phyloP scores from a whole-genome alignment of 2,888 invertebrate genomes.

The Phoronis australis region DNA sequence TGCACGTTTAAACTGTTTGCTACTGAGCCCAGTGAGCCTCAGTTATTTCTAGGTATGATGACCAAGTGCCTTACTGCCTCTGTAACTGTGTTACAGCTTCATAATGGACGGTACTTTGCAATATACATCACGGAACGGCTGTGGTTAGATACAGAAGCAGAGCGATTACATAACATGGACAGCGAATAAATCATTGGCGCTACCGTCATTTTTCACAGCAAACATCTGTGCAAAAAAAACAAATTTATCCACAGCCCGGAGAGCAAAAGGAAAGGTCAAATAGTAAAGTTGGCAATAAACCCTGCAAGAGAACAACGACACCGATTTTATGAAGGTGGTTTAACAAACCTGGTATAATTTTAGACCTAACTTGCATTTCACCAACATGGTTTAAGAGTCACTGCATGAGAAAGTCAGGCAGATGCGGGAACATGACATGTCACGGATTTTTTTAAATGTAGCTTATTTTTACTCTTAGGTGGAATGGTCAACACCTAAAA shows the following conservation, averaged over 20 bases:
- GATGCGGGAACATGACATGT: no score
- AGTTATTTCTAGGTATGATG: no score
- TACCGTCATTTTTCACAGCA: slow-evolving; percentile 8
- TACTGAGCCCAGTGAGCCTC: background rate
- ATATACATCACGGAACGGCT: slow-evolving; percentile 10
- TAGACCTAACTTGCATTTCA: no score
- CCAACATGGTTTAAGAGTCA: no score
- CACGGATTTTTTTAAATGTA: no score
- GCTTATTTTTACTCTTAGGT: no score
- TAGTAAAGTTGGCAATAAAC: slow-evolving; percentile 3
- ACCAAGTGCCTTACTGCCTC: background rate
- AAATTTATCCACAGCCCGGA: slow-evolving; percentile 3
- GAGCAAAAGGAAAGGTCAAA: background rate
- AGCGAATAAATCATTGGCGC: slow-evolving; percentile 14
- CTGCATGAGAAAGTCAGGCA: no score
- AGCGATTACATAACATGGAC: slow-evolving; percentile 14
- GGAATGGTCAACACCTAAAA: no score
- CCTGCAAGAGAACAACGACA: slow-evolving; percentile 4
- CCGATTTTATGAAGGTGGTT: no score
- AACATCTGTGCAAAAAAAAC: slow-evolving; percentile 8
- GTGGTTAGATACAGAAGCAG: slow-evolving; percentile 9
- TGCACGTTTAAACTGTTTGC: background rate
- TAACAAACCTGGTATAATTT: no score
- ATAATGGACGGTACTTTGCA: slow-evolving; percentile 10
- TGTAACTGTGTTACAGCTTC: slow-evolving; percentile 7